phyloP scores from a whole-genome alignment of 2,113 vertebrate species.

The Alligator mississippiensis region DNA sequence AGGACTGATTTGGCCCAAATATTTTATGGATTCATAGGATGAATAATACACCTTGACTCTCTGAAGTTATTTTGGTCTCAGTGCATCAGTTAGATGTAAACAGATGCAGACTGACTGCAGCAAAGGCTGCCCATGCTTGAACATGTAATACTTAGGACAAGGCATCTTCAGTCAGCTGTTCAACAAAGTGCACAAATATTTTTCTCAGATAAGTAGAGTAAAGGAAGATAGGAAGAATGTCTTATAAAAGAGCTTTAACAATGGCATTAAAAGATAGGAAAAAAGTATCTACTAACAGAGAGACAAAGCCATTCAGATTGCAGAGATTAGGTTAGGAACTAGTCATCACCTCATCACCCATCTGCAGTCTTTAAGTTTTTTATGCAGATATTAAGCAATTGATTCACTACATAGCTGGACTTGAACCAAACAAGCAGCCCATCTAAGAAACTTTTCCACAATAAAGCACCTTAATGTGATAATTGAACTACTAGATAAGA shows the following conservation, averaged over 20 bases:
- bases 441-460: slow-evolving; percentile 37
- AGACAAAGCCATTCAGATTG: background rate
- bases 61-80: background rate
- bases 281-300: background rate
- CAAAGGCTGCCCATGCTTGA: background rate
- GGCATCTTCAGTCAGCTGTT: background rate
- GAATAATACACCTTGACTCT: too few species aligned
- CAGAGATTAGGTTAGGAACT: background rate
- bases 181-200: background rate
- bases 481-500: slow-evolving; percentile 51
- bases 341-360: background rate
- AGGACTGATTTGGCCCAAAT: background rate
- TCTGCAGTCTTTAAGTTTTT: background rate
- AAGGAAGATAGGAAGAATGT: background rate
- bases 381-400: background rate
- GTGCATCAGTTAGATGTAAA: background rate
- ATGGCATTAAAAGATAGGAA: background rate
- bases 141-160: rapidly evolving
- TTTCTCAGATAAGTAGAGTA: background rate
- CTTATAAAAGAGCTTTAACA: background rate
- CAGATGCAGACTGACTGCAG: background rate
- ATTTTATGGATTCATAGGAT: background rate
- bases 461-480: slow-evolving; percentile 58
- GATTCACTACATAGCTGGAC: slow-evolving; percentile 30
- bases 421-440: slow-evolving; percentile 32